A percentile compares a stretch with the other conserved stretches of the same genome.
phyloP scores from a whole-genome alignment of 2,797 vertebrate genomes.

The Tamandua tetradactyla region DNA sequence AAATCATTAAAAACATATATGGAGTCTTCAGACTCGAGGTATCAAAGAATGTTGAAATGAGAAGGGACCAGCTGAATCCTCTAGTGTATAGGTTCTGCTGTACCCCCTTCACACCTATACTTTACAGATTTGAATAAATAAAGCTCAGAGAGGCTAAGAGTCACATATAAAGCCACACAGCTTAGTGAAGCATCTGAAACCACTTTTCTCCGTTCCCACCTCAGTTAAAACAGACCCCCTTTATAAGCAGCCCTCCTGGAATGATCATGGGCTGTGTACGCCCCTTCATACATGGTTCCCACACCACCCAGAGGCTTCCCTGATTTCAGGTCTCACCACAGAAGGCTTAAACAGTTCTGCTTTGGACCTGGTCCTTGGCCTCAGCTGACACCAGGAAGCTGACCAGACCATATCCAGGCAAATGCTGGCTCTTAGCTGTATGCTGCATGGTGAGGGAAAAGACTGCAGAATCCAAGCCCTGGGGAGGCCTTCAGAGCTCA shows the following conservation, averaged over 20 bases:
- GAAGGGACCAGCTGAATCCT: neutral
- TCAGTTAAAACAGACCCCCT: neutral
- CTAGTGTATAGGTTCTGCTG: neutral
- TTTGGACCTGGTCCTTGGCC: neutral
- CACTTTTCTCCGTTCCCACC: neutral
- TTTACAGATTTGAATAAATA: slow-evolving; percentile 28
- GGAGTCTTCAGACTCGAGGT: neutral
- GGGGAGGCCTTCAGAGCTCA: neutral
- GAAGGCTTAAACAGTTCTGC: neutral
- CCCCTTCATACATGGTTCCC: neutral
- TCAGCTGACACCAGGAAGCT: neutral
- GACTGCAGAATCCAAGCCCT: neutral
- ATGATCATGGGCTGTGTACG: neutral
- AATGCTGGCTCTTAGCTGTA: neutral
- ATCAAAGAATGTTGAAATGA: neutral
- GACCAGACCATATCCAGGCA: neutral
- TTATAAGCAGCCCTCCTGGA: neutral
- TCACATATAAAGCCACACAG: neutral
- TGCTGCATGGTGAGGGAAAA: neutral
- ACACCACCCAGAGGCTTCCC: neutral
- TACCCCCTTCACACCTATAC: neutral
- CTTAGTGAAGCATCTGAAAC: neutral
- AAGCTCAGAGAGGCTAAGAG: neutral
- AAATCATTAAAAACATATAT: neutral
- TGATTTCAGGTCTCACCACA: neutral